Base-by-base conservation (phyloP, 2,888 invertebrate genomes). In the Bimastos eiseni region DNA sequence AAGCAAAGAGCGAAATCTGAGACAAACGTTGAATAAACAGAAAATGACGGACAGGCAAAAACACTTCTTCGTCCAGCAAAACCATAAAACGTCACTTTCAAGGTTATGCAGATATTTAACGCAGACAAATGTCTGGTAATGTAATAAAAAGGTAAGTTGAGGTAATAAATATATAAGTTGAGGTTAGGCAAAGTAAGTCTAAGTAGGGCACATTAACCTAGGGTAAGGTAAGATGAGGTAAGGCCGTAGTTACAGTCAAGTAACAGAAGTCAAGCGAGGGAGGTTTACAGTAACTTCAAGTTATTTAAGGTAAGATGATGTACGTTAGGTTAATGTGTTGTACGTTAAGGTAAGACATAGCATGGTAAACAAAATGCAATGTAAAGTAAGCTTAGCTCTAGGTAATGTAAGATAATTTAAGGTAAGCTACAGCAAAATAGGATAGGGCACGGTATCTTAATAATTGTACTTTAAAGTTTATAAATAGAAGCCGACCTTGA, bases 401-500 rank as follows among this genome's bases (percentile, higher is more conserved):
- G 70, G 70, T n/a, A 70, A 70, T 4, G 3, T 70, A 49, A 49
- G 2, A 24, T 49, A 49, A 24, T 21, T 21, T 49, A 49, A n/a
- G 70, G 70, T 8, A 70, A n/a, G 13, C n/a, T 70, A 70, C 11
- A 17, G 70, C 13, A 70, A 30, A 70, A n/a, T 70, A 70, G 8
- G 70, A 15, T 41, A 19, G 21, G 21, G 30, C 11, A 70, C 0
- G 70, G 30, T 55, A 55, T 55, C 44, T 49, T 21, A 49, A 49
- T 24, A 49, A 49, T 44, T 49, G 49, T 49, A 19, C 19, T 41
- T 41, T 41, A 41, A 41, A 41, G 44, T 19, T 19, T 55, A 55
- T 2, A 55, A 55, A 55, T 30, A 55, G 70, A 70, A 70, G 70
- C 24, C 11, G n/a, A 91, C 91, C 91, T 90, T 90, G 90, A 91